Conservation (phyloP, 1,140 invertebrate species). For the Ostrea denselamellosa region DNA sequence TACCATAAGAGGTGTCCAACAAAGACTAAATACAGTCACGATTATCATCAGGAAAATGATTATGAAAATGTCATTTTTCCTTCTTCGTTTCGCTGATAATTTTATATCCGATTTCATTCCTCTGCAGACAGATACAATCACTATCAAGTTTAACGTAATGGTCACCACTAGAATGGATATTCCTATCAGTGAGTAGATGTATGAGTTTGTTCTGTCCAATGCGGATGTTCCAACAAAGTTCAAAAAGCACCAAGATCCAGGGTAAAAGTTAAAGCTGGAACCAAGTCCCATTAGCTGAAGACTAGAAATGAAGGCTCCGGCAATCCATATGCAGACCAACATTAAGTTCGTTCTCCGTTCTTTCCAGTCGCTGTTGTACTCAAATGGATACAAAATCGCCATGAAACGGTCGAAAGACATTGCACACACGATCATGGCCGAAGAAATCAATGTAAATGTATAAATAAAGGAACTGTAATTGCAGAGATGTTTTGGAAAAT, state of each 20-base stretch:
- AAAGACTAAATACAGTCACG: constrained; percentile 45
- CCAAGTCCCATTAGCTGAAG: constrained; percentile 77
- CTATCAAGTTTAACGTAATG: constrained; percentile 54
- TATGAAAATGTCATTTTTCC: constrained; percentile 42
- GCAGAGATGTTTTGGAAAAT: constrained; percentile 68
- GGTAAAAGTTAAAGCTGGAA: constrained; percentile 69
- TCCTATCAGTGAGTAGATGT: constrained; percentile 69
- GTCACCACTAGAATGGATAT: constrained; percentile 69
- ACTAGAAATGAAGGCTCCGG: constrained; percentile 67
- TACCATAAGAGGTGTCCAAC: constrained; percentile 55
- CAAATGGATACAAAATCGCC: constrained; percentile 77
- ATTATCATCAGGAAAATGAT: constrained; percentile 43
- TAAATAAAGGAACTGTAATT: constrained; percentile 77
- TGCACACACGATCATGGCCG: constrained; percentile 75
- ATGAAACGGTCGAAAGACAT: constrained; percentile 78
- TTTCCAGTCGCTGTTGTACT: constrained; percentile 72
- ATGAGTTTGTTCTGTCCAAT: constrained; percentile 63
- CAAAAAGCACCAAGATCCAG: constrained; percentile 79
- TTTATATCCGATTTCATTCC: constrained; percentile 13
- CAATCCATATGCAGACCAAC: constrained; percentile 70
- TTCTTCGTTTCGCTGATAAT: neutral
- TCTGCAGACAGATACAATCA: constrained; percentile 25
- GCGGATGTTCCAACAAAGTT: constrained; percentile 66
- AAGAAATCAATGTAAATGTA: constrained; percentile 75
- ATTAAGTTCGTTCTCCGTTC: constrained; percentile 62